Percentiles rank a stretch among this genome's conserved stretches.
Evolutionary conservation across 2,113 vertebrate genomes (phyloP).

Genomic region (Zapornia atra): DNA sequence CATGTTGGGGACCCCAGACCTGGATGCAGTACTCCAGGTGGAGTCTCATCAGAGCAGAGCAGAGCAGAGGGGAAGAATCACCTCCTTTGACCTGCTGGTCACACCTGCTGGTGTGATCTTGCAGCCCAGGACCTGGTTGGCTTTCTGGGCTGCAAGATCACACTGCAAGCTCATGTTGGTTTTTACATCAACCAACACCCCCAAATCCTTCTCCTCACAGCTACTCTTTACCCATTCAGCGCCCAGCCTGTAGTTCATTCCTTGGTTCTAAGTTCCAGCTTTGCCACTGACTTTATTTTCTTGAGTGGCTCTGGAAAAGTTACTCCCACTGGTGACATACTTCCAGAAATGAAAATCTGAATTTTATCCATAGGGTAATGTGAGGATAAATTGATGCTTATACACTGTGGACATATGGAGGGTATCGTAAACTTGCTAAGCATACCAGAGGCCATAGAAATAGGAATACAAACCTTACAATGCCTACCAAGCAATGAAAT

Average conservation of each 20-base stretch:
- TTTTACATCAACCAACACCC: no score
- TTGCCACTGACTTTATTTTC: not conserved
- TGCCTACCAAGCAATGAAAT: not conserved
- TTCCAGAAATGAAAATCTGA: not conserved
- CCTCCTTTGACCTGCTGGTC: no score
- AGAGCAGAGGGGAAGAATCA: no score
- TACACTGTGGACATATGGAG: accelerated
- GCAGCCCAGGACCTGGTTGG: no score
- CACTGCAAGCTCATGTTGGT: no score
- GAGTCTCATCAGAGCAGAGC: no score
- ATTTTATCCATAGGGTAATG: not conserved
- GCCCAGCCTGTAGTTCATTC: not conserved
- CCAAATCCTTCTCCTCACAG: no score
- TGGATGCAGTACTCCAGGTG: no score
- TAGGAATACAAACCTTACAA: not conserved
- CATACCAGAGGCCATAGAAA: not conserved
- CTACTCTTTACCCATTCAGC: no score
- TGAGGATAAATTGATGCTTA: not conserved
- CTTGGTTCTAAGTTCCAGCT: not conserved
- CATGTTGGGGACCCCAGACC: no score
- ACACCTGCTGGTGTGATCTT: no score
- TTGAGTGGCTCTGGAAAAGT: not conserved
- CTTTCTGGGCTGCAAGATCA: no score
- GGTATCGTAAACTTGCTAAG: not conserved
- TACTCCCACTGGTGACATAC: not conserved